These are phyloP conservation scores for Mimachlamys varia DNA, from an alignment of 2,888 invertebrate species.

Conservation along the genomic window DNA sequence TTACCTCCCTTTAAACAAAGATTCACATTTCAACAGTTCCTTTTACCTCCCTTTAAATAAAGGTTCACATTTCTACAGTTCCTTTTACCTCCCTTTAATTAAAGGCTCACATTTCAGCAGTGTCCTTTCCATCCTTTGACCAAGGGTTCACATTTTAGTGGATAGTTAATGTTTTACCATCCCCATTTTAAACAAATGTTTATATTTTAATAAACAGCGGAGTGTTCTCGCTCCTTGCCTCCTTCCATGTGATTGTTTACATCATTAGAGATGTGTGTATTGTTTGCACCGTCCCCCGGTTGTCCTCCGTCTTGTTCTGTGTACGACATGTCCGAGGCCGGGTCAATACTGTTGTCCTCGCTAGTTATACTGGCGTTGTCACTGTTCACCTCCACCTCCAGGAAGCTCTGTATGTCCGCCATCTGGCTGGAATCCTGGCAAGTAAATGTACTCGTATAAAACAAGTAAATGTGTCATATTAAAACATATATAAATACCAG, in stretches of 20 bases:
- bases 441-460: neutral
- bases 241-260: neutral
- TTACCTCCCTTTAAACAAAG: too few relatives aligned
- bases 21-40: too few relatives aligned
- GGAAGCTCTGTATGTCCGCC: constrained; percentile 18
- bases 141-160: too few relatives aligned
- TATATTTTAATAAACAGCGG: neutral
- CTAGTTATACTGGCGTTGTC: constrained; percentile 55
- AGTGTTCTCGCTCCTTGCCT: neutral
- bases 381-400: constrained; percentile 51
- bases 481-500: too few relatives aligned
- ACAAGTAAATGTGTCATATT: neutral
- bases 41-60: too few relatives aligned
- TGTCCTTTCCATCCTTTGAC: too few relatives aligned
- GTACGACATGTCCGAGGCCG: neutral
- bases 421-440: constrained; percentile 7
- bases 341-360: constrained; percentile 48
- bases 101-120: too few relatives aligned
- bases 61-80: too few relatives aligned
- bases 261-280: neutral
- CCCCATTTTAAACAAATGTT: too few relatives aligned
- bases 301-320: neutral
- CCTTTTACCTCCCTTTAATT: too few relatives aligned
- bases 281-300: neutral
- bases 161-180: too few relatives aligned